These are phyloP conservation scores for Adelges cooleyi DNA, from an alignment of 1,140 invertebrate genomes.

Conservation along the genomic window DNA sequence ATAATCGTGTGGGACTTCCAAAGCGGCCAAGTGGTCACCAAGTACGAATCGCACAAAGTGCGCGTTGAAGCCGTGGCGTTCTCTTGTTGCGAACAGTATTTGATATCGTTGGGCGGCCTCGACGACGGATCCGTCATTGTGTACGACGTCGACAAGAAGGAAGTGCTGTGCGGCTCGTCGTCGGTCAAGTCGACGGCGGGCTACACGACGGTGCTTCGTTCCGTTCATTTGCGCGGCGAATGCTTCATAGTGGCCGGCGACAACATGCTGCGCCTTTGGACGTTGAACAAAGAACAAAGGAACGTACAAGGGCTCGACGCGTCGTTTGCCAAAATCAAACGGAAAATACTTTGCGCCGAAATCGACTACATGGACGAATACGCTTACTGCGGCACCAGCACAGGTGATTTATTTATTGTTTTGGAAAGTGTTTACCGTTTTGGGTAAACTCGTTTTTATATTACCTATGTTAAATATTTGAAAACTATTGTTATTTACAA, in stretches of 20 bases:
- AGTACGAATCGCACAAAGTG: slow-evolving; percentile 72
- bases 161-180: slow-evolving; percentile 49
- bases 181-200: slow-evolving; percentile 55
- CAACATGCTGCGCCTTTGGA: slow-evolving; percentile 61
- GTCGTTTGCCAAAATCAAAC: slow-evolving; percentile 53
- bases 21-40: slow-evolving; percentile 46
- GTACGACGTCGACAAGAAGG: slow-evolving; percentile 53
- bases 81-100: slow-evolving; percentile 62
- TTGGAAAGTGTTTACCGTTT: too few relatives aligned
- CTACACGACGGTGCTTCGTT: slow-evolving; percentile 46
- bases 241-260: slow-evolving; percentile 63
- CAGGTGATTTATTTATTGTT: too few relatives aligned
- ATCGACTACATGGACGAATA: slow-evolving; percentile 52
- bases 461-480: too few relatives aligned
- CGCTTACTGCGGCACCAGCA: slow-evolving; percentile 73
- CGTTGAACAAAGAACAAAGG: slow-evolving; percentile 54
- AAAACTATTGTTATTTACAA: too few relatives aligned
- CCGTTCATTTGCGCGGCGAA: slow-evolving; percentile 44
- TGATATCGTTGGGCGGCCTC: slow-evolving; percentile 73
- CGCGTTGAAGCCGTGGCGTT: slow-evolving; percentile 72
- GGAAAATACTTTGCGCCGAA: slow-evolving; percentile 51
- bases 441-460: too few relatives aligned
- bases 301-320: slow-evolving; percentile 59
- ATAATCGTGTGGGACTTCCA: slow-evolving; percentile 65
- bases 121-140: slow-evolving; percentile 75